A percentile compares a stretch with the other conserved stretches of the same genome.
Conservation (phyloP, 2,113 vertebrate species). For the Vimba vimba region DNA sequence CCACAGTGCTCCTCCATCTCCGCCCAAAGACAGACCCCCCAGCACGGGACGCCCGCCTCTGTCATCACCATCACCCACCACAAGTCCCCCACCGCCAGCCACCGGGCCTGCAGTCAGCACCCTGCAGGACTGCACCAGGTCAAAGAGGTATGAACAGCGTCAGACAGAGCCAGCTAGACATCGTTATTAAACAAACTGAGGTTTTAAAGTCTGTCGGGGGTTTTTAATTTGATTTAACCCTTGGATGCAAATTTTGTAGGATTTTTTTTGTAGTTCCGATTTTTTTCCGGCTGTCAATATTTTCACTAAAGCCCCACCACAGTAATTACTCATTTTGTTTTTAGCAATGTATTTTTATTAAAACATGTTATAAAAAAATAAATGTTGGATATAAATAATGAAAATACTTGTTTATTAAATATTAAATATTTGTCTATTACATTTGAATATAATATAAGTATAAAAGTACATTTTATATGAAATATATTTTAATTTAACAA, state of each 20-base stretch:
- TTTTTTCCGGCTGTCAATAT: not conserved
- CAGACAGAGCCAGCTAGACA: not conserved
- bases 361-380: not conserved
- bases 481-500: not conserved
- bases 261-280: not conserved
- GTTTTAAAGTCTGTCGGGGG: not conserved
- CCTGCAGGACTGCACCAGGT: slow-evolving; percentile 84
- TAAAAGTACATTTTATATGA: not conserved
- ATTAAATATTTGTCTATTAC: too few relatives aligned
- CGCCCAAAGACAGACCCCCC: slow-evolving; percentile 76
- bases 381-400: too few relatives aligned
- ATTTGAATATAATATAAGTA: not conserved
- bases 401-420: too few relatives aligned
- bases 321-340: not conserved
- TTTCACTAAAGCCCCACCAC: not conserved
- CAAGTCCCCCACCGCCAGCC: slow-evolving; percentile 84
- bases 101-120: slow-evolving; percentile 80
- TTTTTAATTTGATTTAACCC: not conserved
- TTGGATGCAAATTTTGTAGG: not conserved
- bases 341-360: not conserved
- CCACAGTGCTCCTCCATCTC: slow-evolving; percentile 73
- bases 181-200: not conserved
- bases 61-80: slow-evolving; percentile 87
- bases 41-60: slow-evolving; percentile 73
- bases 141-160: slow-evolving; percentile 81